Evolutionary conservation across 2,113 vertebrate genomes (phyloP).

Genomic region (Recurvirostra avosetta): DNA sequence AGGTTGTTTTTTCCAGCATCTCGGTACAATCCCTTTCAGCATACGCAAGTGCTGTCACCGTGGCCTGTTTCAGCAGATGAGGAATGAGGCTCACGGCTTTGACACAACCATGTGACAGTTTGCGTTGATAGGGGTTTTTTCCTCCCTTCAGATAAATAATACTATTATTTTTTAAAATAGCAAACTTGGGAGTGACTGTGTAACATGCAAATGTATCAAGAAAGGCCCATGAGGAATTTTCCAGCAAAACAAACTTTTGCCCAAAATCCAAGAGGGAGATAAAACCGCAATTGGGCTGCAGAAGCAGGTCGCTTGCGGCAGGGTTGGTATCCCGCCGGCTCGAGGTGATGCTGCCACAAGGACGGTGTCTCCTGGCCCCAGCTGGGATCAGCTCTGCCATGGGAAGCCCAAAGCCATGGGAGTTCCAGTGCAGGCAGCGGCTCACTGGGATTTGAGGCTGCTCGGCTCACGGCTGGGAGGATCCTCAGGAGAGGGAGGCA

Average conservation of each 20-base stretch:
- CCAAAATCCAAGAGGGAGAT: not conserved
- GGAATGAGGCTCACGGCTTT: not conserved
- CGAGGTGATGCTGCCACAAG: not conserved
- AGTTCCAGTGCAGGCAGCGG: not conserved
- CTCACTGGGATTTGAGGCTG: not conserved
- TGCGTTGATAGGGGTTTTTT: not conserved
- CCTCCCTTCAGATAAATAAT: not conserved
- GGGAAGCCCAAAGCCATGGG: not conserved
- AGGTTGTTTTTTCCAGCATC: constrained; percentile 34
- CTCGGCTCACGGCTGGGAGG: not conserved
- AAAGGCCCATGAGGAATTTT: not conserved
- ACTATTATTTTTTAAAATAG: not conserved
- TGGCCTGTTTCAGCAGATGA: not conserved
- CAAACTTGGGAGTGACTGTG: not conserved
- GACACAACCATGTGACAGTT: not conserved
- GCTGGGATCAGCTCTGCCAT: not conserved
- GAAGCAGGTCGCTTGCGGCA: not conserved
- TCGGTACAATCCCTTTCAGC: not conserved
- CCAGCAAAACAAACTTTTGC: not conserved
- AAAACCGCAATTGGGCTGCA: not conserved
- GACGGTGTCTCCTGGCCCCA: not conserved
- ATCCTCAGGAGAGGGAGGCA: constrained; percentile 17
- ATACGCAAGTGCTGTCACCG: not conserved
- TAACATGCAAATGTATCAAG: not conserved
- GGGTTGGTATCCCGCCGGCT: not conserved